Conservation (phyloP, 2,797 vertebrate genomes). For the Myotis pilosus region DNA sequence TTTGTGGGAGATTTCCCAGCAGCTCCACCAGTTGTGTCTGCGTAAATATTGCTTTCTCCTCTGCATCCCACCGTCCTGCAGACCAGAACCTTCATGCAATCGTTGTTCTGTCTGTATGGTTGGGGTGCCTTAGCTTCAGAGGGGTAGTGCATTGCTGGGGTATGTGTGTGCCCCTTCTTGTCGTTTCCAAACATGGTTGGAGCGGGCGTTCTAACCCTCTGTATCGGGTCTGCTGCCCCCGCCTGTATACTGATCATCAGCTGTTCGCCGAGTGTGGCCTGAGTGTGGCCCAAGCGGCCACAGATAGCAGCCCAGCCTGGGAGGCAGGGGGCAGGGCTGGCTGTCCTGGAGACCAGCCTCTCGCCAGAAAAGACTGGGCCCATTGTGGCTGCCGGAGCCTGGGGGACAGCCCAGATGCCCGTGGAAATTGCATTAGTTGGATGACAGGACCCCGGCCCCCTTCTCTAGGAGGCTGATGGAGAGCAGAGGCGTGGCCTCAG, state of each 20-base stretch:
- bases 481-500: conserved; percentile 79
- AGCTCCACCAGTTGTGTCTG: neutral
- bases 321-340: neutral
- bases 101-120: no score
- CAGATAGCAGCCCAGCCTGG: neutral
- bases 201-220: neutral
- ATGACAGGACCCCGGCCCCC: conserved; percentile 80
- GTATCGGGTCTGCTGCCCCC: neutral
- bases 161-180: fast-evolving
- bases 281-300: neutral
- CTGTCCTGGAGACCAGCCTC: conserved; percentile 73
- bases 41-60: neutral
- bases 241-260: neutral
- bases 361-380: conserved; percentile 69
- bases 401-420: conserved; percentile 81
- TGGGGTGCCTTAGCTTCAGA: neutral
- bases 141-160: neutral
- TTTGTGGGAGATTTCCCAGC: neutral
- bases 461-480: conserved; percentile 82
- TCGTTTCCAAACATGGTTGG: neutral
- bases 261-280: neutral
- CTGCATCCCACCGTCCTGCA: neutral
- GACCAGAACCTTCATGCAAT: neutral
- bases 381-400: conserved; percentile 75
- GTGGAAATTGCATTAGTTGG: conserved; percentile 83